These are phyloP conservation scores for Gryon sp. DNA, from an alignment of 1,140 invertebrate genomes.

Conservation along the genomic window DNA sequence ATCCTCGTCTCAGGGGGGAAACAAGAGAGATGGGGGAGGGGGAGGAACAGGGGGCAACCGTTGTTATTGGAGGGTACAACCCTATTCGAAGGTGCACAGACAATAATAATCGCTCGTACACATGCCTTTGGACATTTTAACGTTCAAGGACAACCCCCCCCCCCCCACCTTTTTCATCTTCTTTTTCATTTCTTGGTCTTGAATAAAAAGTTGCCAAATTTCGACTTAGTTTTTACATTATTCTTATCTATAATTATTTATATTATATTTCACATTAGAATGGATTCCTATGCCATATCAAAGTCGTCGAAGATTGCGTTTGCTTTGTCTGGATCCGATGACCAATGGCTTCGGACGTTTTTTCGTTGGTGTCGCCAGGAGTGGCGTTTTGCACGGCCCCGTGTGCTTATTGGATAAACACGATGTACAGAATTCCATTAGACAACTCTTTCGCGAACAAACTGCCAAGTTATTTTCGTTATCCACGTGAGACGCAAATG, in stretches of 20 bases:
- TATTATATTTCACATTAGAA: no score
- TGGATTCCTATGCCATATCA: no score
- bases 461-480: slow-evolving; percentile 71
- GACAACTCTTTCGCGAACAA: slow-evolving; percentile 73
- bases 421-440: slow-evolving; percentile 73
- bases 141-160: slow-evolving; percentile 3
- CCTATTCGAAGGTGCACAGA: slow-evolving; percentile 15
- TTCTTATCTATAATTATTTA: no score
- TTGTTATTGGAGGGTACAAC: slow-evolving; percentile 36
- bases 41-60: slow-evolving; percentile 26
- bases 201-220: no score
- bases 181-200: no score
- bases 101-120: slow-evolving; percentile 4
- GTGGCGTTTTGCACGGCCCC: slow-evolving; percentile 74
- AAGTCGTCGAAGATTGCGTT: slow-evolving; percentile 74
- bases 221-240: no score
- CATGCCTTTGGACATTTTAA: slow-evolving; percentile 4
- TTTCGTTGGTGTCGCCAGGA: slow-evolving; percentile 77
- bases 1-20: no score
- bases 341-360: slow-evolving; percentile 70
- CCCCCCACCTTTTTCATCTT: no score
- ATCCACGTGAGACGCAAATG: slow-evolving; percentile 74
- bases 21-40: no score
- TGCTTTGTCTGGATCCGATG: slow-evolving; percentile 75
- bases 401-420: slow-evolving; percentile 73